A percentile compares a stretch with the other conserved stretches of the same genome.
Conservation (phyloP, 2,888 invertebrate genomes). For the Scrobipalpa costella region DNA sequence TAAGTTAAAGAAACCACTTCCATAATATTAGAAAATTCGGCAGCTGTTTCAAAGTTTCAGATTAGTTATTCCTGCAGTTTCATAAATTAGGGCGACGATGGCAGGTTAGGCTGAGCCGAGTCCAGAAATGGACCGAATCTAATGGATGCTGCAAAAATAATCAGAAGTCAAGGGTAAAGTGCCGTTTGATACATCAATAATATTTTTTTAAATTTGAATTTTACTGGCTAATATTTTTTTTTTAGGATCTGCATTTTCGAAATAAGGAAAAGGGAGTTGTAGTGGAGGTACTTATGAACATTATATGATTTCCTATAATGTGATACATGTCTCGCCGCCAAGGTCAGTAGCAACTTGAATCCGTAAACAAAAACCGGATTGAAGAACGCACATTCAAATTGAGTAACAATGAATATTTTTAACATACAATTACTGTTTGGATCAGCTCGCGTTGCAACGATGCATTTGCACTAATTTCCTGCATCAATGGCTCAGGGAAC, state of each 20-base stretch:
- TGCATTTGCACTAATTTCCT: conserved; percentile 54
- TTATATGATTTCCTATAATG: conserved; percentile 26
- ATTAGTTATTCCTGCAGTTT: not conserved
- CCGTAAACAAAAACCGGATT: conserved; percentile 73
- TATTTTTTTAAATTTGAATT: no score
- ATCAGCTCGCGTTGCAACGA: conserved; percentile 48
- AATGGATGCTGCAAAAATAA: not conserved
- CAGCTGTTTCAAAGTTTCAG: not conserved
- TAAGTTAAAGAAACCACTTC: no score
- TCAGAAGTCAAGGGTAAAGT: not conserved
- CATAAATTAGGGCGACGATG: not conserved
- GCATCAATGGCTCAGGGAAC: conserved; percentile 51
- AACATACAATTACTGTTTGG: conserved; percentile 46
- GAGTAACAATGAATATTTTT: conserved; percentile 54
- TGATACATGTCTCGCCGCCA: conserved; percentile 53
- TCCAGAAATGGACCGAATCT: not conserved
- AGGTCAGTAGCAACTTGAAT: conserved; percentile 62
- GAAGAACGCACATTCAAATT: conserved; percentile 62
- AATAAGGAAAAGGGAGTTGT: not conserved
- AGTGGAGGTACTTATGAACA: not conserved
- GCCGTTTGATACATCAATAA: no score
- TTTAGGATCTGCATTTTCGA: not conserved
- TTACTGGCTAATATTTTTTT: no score
- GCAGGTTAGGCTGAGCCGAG: not conserved
- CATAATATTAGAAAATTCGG: no score